phyloP scores from a whole-genome alignment of 1,140 invertebrate species.

The Aphis craccivora region DNA sequence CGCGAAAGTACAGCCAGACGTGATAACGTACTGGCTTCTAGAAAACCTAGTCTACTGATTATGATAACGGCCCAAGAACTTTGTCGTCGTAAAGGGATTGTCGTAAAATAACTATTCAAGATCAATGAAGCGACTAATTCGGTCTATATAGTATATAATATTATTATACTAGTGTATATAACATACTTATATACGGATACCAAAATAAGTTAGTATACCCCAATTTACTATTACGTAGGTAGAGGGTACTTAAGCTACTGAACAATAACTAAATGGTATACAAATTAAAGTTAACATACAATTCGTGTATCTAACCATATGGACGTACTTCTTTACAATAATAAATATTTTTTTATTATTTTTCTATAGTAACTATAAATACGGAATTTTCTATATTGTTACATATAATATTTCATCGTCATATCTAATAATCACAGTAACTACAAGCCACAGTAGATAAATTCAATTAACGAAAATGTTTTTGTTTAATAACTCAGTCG shows the following conservation, averaged over 20 bases:
- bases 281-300: neutral
- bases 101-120: constrained; percentile 51
- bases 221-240: neutral
- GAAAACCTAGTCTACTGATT: constrained; percentile 14
- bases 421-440: too few species aligned
- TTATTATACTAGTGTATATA: neutral
- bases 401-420: neutral
- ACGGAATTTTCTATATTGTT: neutral
- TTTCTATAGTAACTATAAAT: neutral
- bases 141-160: neutral
- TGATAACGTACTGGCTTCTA: neutral
- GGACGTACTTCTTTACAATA: neutral
- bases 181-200: neutral
- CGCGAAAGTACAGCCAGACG: neutral
- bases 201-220: constrained; percentile 6
- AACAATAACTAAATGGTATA: neutral
- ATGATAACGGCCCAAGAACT: constrained; percentile 42
- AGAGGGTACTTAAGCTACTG: neutral
- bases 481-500: too few species aligned
- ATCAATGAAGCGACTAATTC: constrained; percentile 32
- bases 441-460: too few species aligned
- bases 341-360: neutral
- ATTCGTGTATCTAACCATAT: neutral
- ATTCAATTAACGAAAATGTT: too few species aligned
- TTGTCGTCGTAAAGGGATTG: neutral